Conservation (phyloP, 2,888 invertebrate genomes). For the Chironomus tentans region DNA sequence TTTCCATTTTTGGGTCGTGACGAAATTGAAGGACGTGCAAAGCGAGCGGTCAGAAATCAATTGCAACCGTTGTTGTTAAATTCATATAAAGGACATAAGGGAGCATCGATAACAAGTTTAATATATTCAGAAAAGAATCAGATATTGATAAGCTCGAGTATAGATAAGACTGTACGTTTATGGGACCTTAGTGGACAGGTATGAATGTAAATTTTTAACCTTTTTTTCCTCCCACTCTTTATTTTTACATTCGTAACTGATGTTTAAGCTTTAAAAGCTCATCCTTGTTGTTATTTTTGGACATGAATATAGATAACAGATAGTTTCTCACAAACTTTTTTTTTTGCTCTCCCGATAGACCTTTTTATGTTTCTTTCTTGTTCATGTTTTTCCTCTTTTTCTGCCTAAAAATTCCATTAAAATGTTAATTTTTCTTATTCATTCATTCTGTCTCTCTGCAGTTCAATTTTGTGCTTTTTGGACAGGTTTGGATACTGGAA, state of each 20-base stretch:
- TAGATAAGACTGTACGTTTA: slow-evolving; percentile 62
- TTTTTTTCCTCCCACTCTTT: background rate
- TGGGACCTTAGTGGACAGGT: slow-evolving; percentile 61
- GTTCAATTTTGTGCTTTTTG: background rate
- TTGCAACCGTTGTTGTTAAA: slow-evolving; percentile 55
- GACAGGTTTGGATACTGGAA: too few relatives aligned
- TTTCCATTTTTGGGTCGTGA: slow-evolving; percentile 67
- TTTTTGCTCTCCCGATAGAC: background rate
- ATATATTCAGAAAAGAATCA: slow-evolving; percentile 56
- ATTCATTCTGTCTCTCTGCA: background rate
- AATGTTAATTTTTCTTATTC: slow-evolving; percentile 12
- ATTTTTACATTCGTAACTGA: too few relatives aligned
- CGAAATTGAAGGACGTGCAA: slow-evolving; percentile 57
- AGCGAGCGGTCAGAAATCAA: slow-evolving; percentile 53
- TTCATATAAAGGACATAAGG: slow-evolving; percentile 61
- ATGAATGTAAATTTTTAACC: background rate
- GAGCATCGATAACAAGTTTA: slow-evolving; percentile 54
- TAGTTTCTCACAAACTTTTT: background rate
- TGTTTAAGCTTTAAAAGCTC: too few relatives aligned
- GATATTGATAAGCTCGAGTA: slow-evolving; percentile 56
- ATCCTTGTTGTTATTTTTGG: background rate
- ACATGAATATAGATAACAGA: background rate
- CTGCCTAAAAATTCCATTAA: slow-evolving; percentile 7
- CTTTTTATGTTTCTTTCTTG: background rate
- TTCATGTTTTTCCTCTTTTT: background rate